Percentiles rank a stretch among this genome's conserved stretches.
phyloP scores from a whole-genome alignment of 2,113 vertebrate species.

The Petrocephalus microphthalmus region DNA sequence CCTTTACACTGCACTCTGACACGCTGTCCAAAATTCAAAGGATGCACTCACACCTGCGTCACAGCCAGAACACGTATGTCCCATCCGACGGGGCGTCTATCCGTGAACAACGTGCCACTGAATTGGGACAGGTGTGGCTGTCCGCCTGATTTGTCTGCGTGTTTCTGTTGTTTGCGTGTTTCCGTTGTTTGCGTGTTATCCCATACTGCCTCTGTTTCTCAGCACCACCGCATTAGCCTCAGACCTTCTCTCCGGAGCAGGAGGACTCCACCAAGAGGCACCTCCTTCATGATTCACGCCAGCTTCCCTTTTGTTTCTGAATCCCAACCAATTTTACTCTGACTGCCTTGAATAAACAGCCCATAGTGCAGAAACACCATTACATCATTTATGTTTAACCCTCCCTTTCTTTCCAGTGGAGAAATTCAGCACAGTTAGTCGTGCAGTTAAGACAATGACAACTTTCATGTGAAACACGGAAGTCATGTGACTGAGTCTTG shows the following conservation, averaged over 20 bases:
- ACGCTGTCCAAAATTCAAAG: neutral
- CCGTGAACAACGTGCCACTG: neutral
- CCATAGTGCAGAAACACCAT: neutral
- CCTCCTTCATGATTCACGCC: neutral
- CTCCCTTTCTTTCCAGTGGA: neutral
- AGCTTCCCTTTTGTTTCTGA: conserved; percentile 5
- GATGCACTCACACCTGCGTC: neutral
- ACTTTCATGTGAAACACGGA: neutral
- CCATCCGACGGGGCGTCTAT: neutral
- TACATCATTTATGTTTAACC: neutral
- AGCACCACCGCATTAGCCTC: neutral
- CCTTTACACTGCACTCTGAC: neutral
- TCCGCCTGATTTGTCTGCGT: neutral
- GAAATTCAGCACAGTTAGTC: neutral
- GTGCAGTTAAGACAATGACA: neutral
- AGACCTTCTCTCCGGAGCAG: neutral
- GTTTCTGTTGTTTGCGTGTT: neutral
- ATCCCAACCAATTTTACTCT: neutral
- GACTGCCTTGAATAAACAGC: neutral
- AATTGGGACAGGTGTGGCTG: neutral
- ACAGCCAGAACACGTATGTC: neutral
- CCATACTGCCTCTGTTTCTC: neutral
- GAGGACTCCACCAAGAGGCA: neutral
- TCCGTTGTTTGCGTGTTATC: neutral
- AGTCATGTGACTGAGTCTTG: neutral